Conservation (phyloP, 2,797 vertebrate species). For the Enteromius viviparus region DNA sequence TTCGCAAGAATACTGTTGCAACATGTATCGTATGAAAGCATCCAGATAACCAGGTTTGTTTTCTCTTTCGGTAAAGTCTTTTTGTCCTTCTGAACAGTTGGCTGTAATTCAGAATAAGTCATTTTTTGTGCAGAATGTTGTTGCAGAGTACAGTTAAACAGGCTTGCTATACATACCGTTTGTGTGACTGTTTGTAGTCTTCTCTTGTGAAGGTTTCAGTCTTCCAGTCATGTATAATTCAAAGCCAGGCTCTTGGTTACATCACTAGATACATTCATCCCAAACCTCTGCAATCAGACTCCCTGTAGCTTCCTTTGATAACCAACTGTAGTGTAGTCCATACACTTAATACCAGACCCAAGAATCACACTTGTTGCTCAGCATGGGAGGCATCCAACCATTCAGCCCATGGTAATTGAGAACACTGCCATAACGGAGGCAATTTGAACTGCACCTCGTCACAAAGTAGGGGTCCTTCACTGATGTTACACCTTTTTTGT, state of each 20-base stretch:
- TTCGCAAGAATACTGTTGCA: background rate
- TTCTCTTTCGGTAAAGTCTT: background rate
- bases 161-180: background rate
- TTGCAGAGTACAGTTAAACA: background rate
- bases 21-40: background rate
- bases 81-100: background rate
- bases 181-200: background rate
- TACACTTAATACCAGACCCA: constrained; percentile 18
- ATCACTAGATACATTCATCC: constrained; percentile 17
- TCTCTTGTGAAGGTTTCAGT: constrained; percentile 21
- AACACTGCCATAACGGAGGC: constrained; percentile 13
- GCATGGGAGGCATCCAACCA: constrained; percentile 10
- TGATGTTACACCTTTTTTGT: constrained; percentile 23
- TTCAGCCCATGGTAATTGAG: constrained; percentile 21
- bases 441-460: background rate
- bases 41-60: background rate
- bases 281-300: constrained; percentile 35
- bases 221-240: constrained; percentile 45
- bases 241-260: constrained; percentile 34
- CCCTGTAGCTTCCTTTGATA: constrained; percentile 48
- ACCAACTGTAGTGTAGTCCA: constrained; percentile 34
- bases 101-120: background rate
- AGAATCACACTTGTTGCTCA: constrained; percentile 31
- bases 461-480: background rate
- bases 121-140: background rate